Conservation (phyloP, 2,797 vertebrate species). For the Glyptemys insculpta region DNA sequence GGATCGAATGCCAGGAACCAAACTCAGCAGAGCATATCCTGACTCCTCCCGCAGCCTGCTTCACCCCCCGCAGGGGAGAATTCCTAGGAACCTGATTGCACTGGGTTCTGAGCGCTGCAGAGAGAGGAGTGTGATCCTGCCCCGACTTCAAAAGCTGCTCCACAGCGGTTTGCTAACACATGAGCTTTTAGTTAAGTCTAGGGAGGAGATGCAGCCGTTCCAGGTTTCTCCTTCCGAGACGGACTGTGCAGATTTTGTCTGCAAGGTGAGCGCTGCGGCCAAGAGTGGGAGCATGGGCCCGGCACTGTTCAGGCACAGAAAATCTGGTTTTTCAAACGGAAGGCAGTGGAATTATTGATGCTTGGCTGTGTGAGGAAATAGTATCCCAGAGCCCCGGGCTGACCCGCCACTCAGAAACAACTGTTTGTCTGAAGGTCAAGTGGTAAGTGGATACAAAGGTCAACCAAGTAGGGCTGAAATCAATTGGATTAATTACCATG, state of each 20-base stretch:
- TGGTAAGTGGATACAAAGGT: constrained; percentile 19
- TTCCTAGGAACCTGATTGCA: too few species aligned
- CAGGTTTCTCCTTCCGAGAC: background rate
- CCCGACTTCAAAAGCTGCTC: background rate
- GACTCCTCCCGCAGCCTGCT: background rate
- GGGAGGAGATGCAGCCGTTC: background rate
- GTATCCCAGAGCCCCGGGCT: constrained; percentile 24
- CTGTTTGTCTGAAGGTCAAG: constrained; percentile 60
- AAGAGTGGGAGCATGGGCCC: background rate
- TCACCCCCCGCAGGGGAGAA: background rate
- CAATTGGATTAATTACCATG: constrained; percentile 24
- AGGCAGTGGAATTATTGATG: background rate
- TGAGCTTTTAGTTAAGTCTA: background rate
- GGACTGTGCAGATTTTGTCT: background rate
- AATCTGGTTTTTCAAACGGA: background rate
- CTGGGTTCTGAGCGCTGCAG: too few species aligned
- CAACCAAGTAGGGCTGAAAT: constrained; percentile 14
- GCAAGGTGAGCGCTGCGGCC: background rate
- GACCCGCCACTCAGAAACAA: constrained; percentile 3
- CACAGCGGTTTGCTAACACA: background rate
- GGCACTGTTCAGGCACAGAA: background rate
- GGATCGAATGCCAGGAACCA: background rate
- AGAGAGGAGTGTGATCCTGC: background rate
- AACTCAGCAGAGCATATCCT: background rate
- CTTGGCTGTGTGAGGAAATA: constrained; percentile 13